phyloP scores from a whole-genome alignment of 2,113 vertebrate genomes.

The Pagrus major region DNA sequence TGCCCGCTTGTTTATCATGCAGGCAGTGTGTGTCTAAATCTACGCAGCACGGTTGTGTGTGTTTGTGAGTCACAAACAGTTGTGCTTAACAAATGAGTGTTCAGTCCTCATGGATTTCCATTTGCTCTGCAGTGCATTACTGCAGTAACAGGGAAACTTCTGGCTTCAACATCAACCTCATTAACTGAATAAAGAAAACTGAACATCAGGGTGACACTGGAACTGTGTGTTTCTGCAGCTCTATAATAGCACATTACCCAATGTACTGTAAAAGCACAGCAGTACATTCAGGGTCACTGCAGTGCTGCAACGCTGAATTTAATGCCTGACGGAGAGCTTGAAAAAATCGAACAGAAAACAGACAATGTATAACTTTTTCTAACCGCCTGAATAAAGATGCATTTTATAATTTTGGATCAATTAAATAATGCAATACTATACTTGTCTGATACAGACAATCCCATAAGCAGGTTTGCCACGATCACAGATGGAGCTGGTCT shows the following conservation, averaged over 20 bases:
- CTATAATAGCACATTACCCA: slow-evolving; percentile 27
- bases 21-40: neutral
- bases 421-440: neutral
- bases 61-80: neutral
- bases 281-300: neutral
- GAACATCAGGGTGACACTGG: slow-evolving; percentile 5
- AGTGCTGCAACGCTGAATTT: neutral
- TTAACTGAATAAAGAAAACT: slow-evolving; percentile 29
- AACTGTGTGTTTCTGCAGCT: neutral
- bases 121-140: slow-evolving; percentile 19
- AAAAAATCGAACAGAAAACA: neutral
- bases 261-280: neutral
- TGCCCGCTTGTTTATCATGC: neutral
- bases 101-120: slow-evolving; percentile 5
- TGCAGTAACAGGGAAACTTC: slow-evolving; percentile 11
- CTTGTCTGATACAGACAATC: neutral
- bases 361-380: too few relatives aligned
- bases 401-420: neutral
- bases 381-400: too few relatives aligned
- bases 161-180: slow-evolving; percentile 33
- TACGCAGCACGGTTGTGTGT: neutral
- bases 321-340: neutral
- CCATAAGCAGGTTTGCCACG: too few relatives aligned
- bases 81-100: neutral
- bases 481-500: too few relatives aligned